phyloP scores from a whole-genome alignment of 2,113 vertebrate species.

The Phrynosoma platyrhinos region DNA sequence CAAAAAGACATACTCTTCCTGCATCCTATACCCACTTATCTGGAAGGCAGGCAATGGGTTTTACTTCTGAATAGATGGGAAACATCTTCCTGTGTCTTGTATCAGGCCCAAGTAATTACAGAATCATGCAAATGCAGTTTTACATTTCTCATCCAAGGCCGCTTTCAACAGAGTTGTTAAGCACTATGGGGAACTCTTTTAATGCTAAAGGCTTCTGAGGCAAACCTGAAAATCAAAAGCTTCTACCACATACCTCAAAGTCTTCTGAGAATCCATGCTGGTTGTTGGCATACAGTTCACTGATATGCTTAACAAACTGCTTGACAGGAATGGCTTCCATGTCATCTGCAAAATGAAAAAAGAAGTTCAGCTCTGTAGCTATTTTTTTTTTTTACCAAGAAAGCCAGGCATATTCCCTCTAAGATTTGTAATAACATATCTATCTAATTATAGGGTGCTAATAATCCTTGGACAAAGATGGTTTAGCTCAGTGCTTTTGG shows the following conservation, averaged over 20 bases:
- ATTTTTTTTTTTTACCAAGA: background rate
- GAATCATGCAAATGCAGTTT: background rate
- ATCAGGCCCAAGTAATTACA: background rate
- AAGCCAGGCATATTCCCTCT: conserved; percentile 18
- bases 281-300: conserved; percentile 90
- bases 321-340: conserved; percentile 93
- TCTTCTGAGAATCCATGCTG: conserved; percentile 93
- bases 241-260: conserved; percentile 87
- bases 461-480: background rate
- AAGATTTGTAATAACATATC: background rate
- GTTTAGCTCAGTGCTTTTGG: too few relatives aligned
- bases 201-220: conserved; percentile 43
- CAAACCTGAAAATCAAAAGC: conserved; percentile 83
- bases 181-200: conserved; percentile 35
- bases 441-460: background rate
- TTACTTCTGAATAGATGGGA: background rate
- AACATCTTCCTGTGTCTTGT: background rate
- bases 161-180: background rate
- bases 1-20: background rate
- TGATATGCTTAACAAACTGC: conserved; percentile 91
- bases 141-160: background rate
- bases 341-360: conserved; percentile 84
- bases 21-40: background rate
- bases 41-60: background rate
- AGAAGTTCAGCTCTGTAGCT: conserved; percentile 52